Evolutionary conservation across 2,797 vertebrate species (phyloP), one percentile per base, ranked within the genome.

Genomic region (Gymnothorax reevesii): DNA sequence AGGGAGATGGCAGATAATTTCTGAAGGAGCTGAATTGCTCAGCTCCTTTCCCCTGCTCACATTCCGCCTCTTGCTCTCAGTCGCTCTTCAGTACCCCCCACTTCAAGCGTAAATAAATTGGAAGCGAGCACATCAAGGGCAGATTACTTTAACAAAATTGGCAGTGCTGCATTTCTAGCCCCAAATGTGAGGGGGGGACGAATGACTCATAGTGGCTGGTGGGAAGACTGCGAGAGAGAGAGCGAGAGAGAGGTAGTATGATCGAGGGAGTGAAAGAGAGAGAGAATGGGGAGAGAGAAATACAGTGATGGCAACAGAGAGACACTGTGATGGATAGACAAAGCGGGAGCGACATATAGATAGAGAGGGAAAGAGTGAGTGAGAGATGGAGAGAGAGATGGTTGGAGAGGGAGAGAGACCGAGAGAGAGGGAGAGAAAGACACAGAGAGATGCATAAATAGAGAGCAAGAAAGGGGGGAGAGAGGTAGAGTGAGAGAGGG

Each of bases 101-200:
- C 82, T 60, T 15, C 5, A 62, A 83, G 57, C 57, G n/a, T 42
- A 60, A 84, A 84, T 60, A 62, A 42, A 7, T 62, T 62, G n/a
- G 66, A 73, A 54, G 86, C 57, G 60, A 57, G 71, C 27, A 42
- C 20, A 87, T 80, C 83, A 57, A 73, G 83, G 71, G 69, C 83
- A 27, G 7, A 57, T 69, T 87, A 83, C 57, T 42, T n/a, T 42
- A 20, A 75, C 49, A 84, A 57, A 84, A 87, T 80, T 62, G 84
- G 59, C 71, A 66, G 82, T 57, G 33, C 52, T 54, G 17, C 17
- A 7, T 84, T 59, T 27, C 64, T 27, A 69, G 20, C 12, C 64
- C 66, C 49, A 57, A 20, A 57, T 73, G 22, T 27, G 27, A 57
- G 55, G 64, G 55, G 60, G 33, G 54, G 25, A 42, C 57, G 25